Conservation (phyloP, 2,888 invertebrate genomes). For the Apamea sordens region DNA sequence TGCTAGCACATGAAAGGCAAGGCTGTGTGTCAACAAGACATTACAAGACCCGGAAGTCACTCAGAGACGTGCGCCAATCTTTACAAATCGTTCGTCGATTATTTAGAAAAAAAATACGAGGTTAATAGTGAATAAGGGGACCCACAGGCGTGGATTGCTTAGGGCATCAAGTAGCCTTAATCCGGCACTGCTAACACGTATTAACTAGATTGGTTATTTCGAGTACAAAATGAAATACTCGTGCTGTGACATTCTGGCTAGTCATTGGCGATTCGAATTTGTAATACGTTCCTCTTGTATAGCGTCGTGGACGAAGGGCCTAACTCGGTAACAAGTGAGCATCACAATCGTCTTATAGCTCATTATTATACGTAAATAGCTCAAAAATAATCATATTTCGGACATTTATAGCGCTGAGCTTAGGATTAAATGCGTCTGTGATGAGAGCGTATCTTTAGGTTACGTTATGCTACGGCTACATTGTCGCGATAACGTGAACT, state of each 20-base stretch:
- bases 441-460: slow-evolving; percentile 42
- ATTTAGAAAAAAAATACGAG: too few species aligned
- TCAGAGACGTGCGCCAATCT: too few species aligned
- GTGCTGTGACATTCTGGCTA: not conserved
- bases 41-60: too few species aligned
- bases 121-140: too few species aligned
- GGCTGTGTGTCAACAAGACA: too few species aligned
- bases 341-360: slow-evolving; percentile 42
- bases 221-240: not conserved
- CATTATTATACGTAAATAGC: slow-evolving; percentile 54
- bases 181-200: too few species aligned
- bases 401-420: slow-evolving; percentile 62
- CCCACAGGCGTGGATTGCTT: too few species aligned
- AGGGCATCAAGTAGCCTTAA: too few species aligned
- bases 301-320: not conserved
- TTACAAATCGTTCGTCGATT: too few species aligned
- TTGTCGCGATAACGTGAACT: not conserved
- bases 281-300: too few species aligned
- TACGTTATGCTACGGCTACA: slow-evolving; percentile 28
- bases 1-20: too few species aligned
- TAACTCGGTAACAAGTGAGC: slow-evolving; percentile 12
- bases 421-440: slow-evolving; percentile 53
- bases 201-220: not conserved
- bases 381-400: slow-evolving; percentile 60
- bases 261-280: not conserved